Evolutionary conservation across 2,113 vertebrate genomes (phyloP), one percentile per base, ranked within the genome.

Genomic region (Herpetotheres cachinnans): DNA sequence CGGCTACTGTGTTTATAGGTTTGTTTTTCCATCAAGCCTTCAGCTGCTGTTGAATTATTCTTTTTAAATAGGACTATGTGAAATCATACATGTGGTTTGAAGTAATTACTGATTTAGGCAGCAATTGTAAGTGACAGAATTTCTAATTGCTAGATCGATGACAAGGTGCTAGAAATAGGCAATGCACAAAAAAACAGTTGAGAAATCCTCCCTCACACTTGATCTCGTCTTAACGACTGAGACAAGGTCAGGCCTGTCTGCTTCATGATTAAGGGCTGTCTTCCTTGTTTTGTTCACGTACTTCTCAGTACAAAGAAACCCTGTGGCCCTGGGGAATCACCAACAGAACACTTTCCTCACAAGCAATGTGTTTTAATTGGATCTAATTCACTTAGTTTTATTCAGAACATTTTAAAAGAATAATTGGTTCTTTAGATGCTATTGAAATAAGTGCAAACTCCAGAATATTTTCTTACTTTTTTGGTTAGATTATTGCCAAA

Each of bases 211-310:
- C 34, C 34, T 87, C 54, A 25, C 27, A n/a, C 44, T 55, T 74
- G 65, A 55, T 70, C 32, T 81, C 65, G 22, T 83, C 58, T 58
- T 34, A 65, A 36, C 0, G 1, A 47, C 5, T 4, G 49, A 34
- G 58, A 20, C 79, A 76, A 94, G 73, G 90, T 87, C 90, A 86
- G 66, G 42, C 61, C 74, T 92, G 66, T 65, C 58, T 77, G 16
- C 25, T 32, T 66, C 5, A 18, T 74, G 71, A 90, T 94, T 82
- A 88, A 96, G 22, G 5, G 16, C 14, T n/a, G 5, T 38, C 74
- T 96, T 96, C 93, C 93, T 93, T 19, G 42, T 86, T 96, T 96
- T 95, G 76, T 92, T 96, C 79, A 70, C 0, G 0, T 61, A 17
- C 16, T 73, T 72, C 47, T 91, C 38, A 26, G 10, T 90, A 44